Conservation (phyloP, 2,888 invertebrate species). For the Germaria angustata region DNA sequence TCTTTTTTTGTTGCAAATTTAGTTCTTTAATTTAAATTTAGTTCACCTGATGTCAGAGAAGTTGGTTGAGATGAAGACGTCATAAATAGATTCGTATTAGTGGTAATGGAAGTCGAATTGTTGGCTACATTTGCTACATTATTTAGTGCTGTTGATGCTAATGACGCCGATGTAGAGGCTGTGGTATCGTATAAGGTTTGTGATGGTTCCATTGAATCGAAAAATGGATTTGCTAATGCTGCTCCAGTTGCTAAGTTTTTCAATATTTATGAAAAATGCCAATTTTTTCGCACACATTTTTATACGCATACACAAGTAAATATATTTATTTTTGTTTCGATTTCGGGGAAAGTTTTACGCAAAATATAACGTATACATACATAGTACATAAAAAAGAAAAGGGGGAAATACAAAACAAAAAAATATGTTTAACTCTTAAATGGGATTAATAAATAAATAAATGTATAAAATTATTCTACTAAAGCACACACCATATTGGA, state of each 20-base stretch:
- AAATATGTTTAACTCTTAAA: conserved; percentile 25
- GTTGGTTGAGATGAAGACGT: conserved; percentile 52
- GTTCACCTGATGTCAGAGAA: conserved; percentile 71
- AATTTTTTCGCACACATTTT: conserved; percentile 39
- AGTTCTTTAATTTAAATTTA: conserved; percentile 34
- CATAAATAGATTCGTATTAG: conserved; percentile 61
- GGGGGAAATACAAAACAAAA: conserved; percentile 7
- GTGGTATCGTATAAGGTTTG: conserved; percentile 58
- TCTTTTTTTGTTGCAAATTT: background rate
- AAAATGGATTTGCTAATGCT: conserved; percentile 79
- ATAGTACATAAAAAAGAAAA: conserved; percentile 23
- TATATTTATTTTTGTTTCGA: conserved; percentile 36
- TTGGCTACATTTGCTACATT: conserved; percentile 51
- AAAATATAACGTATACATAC: conserved; percentile 17
- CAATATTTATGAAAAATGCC: conserved; percentile 23
- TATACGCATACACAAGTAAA: conserved; percentile 39
- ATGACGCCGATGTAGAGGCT: conserved; percentile 65
- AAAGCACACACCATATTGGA: conserved; percentile 3
- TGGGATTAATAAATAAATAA: background rate
- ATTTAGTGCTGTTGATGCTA: conserved; percentile 67
- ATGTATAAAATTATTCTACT: background rate
- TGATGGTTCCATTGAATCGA: conserved; percentile 73
- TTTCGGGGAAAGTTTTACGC: conserved; percentile 13
- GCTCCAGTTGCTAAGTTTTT: conserved; percentile 69
- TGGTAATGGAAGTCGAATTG: conserved; percentile 59